Base-by-base conservation (phyloP, 2,113 vertebrate species). In the Arvicanthis niloticus region DNA sequence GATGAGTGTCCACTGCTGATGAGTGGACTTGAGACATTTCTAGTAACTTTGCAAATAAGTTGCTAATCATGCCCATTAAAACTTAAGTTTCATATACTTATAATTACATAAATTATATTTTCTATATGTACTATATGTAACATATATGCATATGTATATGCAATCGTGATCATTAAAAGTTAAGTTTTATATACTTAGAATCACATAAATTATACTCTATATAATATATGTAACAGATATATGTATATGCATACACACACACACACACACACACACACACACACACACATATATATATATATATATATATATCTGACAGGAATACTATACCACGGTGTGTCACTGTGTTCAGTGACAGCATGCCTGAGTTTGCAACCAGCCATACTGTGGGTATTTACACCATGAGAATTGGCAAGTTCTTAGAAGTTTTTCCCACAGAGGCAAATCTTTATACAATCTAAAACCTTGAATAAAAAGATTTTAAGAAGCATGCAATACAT, bases 401-500 rank as follows among this genome's bases (percentile, higher is more conserved):
- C 29, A 86, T 5, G 76, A 88, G 53, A 78, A 85, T 48, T 19
- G 51, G 37, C 34, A 88, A 94, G 70, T 13, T 31, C 45, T 72
- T 37, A 76, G 42, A 29, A 24, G 21, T 58, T 75, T 65, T 37
- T 26, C 17, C 17, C n/a, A 78, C 11, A 62, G 48, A 87, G 16
- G 22, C 37, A n/a, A 42, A 75, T 88, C 5, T 24, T 93, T 34
- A 34, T 4, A 68, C 67, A 68, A 68, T 34, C 67, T 34, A 68
- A 34, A 6, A 34, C 31, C 31, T 51, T 94, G 31, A 73, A 97
- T n/a, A 15, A 85, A 91, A 88, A 0, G 51, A 97, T 22, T n/a
- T 53, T 96, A 96, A 92, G 95, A 98, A 67, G 10, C 65, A 7
- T 37, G 67, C 67, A 37, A 37, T 34, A 13, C 29, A 91, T 96